A percentile compares a stretch with the other conserved stretches of the same genome.
Conservation (phyloP, 53 echinoderm and acorn worm genomes). For the Patiria pectinifera region DNA sequence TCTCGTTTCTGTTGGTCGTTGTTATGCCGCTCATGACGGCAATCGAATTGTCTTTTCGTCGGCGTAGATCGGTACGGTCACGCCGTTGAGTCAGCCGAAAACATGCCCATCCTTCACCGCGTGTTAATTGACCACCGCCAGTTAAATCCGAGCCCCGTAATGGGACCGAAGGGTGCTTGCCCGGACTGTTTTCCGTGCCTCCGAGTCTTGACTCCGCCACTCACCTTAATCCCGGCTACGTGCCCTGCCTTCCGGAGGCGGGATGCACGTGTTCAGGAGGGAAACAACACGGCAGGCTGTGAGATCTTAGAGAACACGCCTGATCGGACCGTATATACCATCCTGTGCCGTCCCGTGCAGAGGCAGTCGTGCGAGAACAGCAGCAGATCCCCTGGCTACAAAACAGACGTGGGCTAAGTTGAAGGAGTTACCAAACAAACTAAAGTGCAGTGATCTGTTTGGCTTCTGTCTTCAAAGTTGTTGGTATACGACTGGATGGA, state of each 20-base stretch:
- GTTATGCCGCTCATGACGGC: background rate
- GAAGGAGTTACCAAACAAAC: background rate
- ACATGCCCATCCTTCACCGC: constrained; percentile 18
- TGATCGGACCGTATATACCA: background rate
- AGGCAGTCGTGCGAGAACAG: background rate
- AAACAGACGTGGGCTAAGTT: background rate
- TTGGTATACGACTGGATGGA: background rate
- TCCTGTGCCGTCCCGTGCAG: background rate
- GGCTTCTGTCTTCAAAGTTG: background rate
- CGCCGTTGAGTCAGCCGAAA: constrained; percentile 3
- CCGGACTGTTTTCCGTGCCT: constrained; percentile 30
- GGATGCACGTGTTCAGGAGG: constrained; percentile 26
- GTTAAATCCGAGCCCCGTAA: constrained; percentile 2
- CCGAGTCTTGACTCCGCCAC: constrained; percentile 18
- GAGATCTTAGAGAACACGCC: background rate
- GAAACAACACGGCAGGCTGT: background rate
- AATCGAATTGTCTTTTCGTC: constrained; percentile 7
- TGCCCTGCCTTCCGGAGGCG: background rate
- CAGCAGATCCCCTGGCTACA: background rate
- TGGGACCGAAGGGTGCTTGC: constrained; percentile 46
- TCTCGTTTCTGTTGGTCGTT: background rate
- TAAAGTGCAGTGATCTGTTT: constrained; percentile 16
- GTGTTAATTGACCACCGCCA: constrained; percentile 22
- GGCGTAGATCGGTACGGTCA: background rate
- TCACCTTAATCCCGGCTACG: constrained; percentile 36